Conservation (phyloP, 2,797 vertebrate species). For the Hemitrygon akajei region DNA sequence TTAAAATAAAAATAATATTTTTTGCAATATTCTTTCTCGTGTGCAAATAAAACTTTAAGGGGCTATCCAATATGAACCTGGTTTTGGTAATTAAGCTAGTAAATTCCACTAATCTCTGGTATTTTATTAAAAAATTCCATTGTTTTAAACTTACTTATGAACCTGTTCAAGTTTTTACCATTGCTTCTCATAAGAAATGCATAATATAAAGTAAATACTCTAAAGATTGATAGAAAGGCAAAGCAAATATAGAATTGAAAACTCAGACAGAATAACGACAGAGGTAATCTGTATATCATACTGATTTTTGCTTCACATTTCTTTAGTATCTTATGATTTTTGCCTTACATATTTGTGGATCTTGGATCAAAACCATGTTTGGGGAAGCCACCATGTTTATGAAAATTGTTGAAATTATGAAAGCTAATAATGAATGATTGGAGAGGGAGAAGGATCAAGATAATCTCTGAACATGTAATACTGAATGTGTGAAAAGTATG, state of each 20-base stretch:
- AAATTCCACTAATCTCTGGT: too few species aligned
- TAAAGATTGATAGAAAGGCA: not conserved
- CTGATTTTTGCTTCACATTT: not conserved
- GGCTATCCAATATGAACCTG: not conserved
- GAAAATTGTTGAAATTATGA: not conserved
- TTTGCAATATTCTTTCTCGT: not conserved
- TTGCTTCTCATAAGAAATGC: not conserved
- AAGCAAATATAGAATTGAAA: not conserved
- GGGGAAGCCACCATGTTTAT: not conserved
- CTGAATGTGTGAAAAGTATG: not conserved
- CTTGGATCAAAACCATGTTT: not conserved
- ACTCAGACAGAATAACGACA: not conserved
- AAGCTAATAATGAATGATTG: not conserved
- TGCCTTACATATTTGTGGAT: not conserved
- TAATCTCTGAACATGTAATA: not conserved
- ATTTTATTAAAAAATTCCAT: not conserved
- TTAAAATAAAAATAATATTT: slow-evolving; percentile 21
- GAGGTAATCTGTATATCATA: not conserved
- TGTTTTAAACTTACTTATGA: not conserved
- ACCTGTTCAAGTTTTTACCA: not conserved
- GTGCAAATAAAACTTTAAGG: not conserved
- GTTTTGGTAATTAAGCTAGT: not conserved
- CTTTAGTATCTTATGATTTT: not conserved
- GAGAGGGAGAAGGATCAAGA: not conserved
- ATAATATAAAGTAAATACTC: not conserved